Base-by-base conservation (phyloP, 2,797 vertebrate species). In the Luscinia megarhynchos region DNA sequence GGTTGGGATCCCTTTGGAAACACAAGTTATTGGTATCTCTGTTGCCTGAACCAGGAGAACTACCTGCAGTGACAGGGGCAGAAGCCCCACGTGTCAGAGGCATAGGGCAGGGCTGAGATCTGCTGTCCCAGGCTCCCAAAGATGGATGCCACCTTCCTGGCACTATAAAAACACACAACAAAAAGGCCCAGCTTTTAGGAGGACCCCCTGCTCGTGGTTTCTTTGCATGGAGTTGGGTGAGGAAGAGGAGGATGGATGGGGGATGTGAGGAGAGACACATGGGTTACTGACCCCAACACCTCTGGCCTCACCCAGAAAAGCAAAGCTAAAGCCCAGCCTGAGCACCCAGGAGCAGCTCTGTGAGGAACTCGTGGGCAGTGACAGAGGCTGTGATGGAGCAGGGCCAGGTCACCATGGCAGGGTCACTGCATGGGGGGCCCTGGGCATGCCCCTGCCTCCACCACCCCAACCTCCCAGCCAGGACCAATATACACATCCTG, bases 221-320 rank as follows among this genome's bases (percentile, higher is more conserved):
- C n/a, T 34, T 14, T 15, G 17, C 0, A 0, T 2, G 5, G 38
- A 79, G 14, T 0, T 54, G 36, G 38, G 26, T 1, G 10, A 19
- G 27, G 23, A 93, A 46, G 30, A 76, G 17, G 5, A 87, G 29
- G 59, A 68, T 16, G 55, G 72, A 53, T 2, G 24, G 6, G 43
- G 32, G 27, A 41, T 0, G 0, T 0, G 21, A 90, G 41, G 40
- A 51, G 55, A 53, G 19, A 20, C 43, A 46, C 3, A 0, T 2
- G 34, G 11, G 34, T 15, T 22, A 51, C 34, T 1, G 10, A 64
- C 2, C 23, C 59, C 30, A 43, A 45, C 66, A 64, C 20, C 68
- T 62, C 11, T 11, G 38, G 45, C 45, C 86, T 40, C 43, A 10
- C 19, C 34, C 17, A 10, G 18, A 75, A 30, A 64, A 72, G 51